A percentile compares a stretch with the other conserved stretches of the same genome.
phyloP scores from a whole-genome alignment of 2,888 invertebrate species.

The Selenia dentaria region DNA sequence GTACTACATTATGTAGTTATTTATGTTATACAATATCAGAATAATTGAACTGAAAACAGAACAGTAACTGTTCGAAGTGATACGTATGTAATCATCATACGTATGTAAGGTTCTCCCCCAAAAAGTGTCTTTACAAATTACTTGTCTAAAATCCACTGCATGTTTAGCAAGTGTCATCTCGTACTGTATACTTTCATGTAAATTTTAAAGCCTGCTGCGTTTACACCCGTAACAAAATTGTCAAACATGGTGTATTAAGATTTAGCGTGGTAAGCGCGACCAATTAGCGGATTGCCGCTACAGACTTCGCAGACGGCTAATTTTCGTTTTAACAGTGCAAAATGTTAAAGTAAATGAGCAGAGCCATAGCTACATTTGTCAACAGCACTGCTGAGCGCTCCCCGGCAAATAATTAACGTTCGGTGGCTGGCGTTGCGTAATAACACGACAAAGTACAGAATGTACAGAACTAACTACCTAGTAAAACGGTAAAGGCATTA shows the following conservation, averaged over 20 bases:
- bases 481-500: slow-evolving; percentile 27
- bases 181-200: too few species aligned
- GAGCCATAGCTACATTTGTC: slow-evolving; percentile 46
- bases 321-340: slow-evolving; percentile 37
- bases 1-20: too few species aligned
- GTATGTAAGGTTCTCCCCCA: too few species aligned
- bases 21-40: too few species aligned
- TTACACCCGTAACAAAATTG: slow-evolving; percentile 1
- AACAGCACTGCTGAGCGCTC: slow-evolving; percentile 44
- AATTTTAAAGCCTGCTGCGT: slow-evolving; percentile 1
- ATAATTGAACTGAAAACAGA: too few species aligned
- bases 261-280: slow-evolving; percentile 13
- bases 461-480: slow-evolving; percentile 27
- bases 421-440: slow-evolving; percentile 32
- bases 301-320: slow-evolving; percentile 20
- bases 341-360: slow-evolving; percentile 40
- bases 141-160: too few species aligned
- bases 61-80: too few species aligned
- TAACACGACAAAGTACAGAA: slow-evolving; percentile 25
- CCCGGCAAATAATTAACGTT: slow-evolving; percentile 41
- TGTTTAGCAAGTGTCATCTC: too few species aligned
- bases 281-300: slow-evolving; percentile 27
- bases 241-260: slow-evolving; percentile 19
- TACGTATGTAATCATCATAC: too few species aligned
- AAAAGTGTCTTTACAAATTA: too few species aligned